Base-by-base conservation (phyloP, 2,797 vertebrate species). In the Galagoides demidoff region DNA sequence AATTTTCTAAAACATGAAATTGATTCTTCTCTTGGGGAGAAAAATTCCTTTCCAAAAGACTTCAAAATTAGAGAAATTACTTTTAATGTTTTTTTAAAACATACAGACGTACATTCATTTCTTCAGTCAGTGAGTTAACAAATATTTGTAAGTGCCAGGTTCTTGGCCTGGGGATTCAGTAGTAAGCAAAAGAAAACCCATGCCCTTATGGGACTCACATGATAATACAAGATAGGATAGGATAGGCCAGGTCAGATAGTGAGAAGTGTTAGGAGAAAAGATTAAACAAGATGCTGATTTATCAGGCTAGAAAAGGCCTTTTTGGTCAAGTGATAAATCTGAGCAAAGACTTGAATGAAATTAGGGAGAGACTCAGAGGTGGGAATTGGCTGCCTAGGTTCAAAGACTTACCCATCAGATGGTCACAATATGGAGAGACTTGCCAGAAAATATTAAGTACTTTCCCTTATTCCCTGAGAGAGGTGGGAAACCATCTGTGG, bases 41-140 rank as follows among this genome's bases (percentile, higher is more conserved):
- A 63, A 83, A 87, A 63, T 17, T 10, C 11, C 25, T 66, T 77
- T 81, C 43, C 84, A 39, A 92, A 95, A 92, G 49, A 49, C 39
- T 95, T 90, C 52, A 78, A 95, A 87, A 77, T 37, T 79, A 63
- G 10, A 78, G 92, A n/a, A 49, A 70, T 90, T 96, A 78, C 23
- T 82, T 84, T 82, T 86, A 95, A 94, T 71, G 16, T 95, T 93
- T 66, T 79, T 81, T 91, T 70, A 77, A 68, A n/a, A 84, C 61
- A 84, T 79, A n/a, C 45, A 84, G 23, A 87, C 43, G 77, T 25
- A 31, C n/a, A 64, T 91, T 88, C 39, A 61, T 52, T 79, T 64
- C 27, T n/a, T 87, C 63, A 93, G 37, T 77, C 83, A 95, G 31
- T 34, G 13, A 74, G 12, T 71, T 81, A 84, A 76, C 45, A 94